Evolutionary conservation across 2,888 invertebrate species (phyloP), one percentile per base, ranked within the genome.

Genomic region (Parnassius glacialis): DNA sequence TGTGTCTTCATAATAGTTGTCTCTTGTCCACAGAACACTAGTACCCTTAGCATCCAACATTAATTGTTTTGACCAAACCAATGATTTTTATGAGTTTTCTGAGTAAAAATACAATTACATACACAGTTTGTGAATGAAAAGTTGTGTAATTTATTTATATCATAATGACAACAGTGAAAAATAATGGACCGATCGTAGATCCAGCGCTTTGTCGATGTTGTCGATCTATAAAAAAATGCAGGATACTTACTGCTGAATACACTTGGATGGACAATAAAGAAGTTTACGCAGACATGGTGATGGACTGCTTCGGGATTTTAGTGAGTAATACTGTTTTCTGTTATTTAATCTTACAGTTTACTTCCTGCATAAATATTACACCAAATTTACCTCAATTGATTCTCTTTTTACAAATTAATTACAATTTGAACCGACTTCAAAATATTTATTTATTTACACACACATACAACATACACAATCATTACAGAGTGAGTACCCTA

Each of bases 151-250:
- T 43, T 47, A 57, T 56, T 61, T 55, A 45, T 50, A 34, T 25
- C 51, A 78, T 73, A 70, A 89, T 89, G 87, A 81, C 81, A 72
- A 73, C 75, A 45, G 72, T 72, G 41, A 88, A 86, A 71, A 86
- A 74, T 66, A 89, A 87, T 68, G 88, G 89, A 42, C 88, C 83
- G 10, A 74, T 90, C 55, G 79, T 90, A 74, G 88, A 91, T 67
- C 90, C 90, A 69, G 90, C 83, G 9, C 66, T 91, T n/a, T 91
- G 90, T 74, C 79, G 90, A 68, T 88, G 88, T 60, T 91, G 90
- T 66, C 73, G 90, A 45, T 82, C 89, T 13, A 90, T 90, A 13
- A 90, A 90, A 72, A 90, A 88, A 84, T 91, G 91, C 71, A 82
- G 91, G 70, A 74, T 88, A 10, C 77, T 91, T 7, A 88, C 88